Base-by-base conservation (phyloP, 2,888 invertebrate genomes). In the Gasteruption jaculator region DNA sequence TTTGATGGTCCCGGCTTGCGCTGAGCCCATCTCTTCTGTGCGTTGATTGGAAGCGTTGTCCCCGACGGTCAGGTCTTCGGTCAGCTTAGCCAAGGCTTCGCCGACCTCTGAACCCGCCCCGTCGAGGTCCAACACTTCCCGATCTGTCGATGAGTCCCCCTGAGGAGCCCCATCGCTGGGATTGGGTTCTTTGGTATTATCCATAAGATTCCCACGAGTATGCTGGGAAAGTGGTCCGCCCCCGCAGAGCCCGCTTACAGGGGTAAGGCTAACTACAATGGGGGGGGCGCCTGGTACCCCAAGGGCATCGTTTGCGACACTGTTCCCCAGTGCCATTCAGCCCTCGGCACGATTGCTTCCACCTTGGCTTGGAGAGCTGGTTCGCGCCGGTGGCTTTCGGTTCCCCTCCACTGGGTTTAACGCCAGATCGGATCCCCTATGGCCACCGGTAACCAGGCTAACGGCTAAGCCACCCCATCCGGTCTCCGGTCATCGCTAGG, bases 341-440 rank as follows among this genome's bases (percentile, higher is more conserved):
- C 41, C 34, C 1, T 49, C 15, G 36, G 41, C 43, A 49, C 42
- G 47, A 43, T 38, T 11, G 41, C 42, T 34, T 24, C 8, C 46
- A 45, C 43, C 41, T 41, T 48, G 21, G 39, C 39, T 50, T 38
- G 43, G 43, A 34, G 40, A 39, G 44, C 10, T 40, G 38, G 37
- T 41, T 41, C 27, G 22, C 43, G 46, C 21, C 35, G 21, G 19
- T n/a, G 26, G 25, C 31, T 8, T 39, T 39, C 15, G 2, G 20
- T 11, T 10, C 3, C 20, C 31, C 19, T 6, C 10, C 6, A 15
- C 31, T 30, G 15, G 38, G 11, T 33, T 34, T 38, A 34, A 38
- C 16, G 11, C 34, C 29, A 5, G 19, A 5, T 16, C 26, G 27
- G 19, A 25, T 29, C 11, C 22, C 22, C 19, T 36, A 36, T 24